phyloP scores from a whole-genome alignment of 2,888 invertebrate genomes.

The Shargacucullia verbasci region DNA sequence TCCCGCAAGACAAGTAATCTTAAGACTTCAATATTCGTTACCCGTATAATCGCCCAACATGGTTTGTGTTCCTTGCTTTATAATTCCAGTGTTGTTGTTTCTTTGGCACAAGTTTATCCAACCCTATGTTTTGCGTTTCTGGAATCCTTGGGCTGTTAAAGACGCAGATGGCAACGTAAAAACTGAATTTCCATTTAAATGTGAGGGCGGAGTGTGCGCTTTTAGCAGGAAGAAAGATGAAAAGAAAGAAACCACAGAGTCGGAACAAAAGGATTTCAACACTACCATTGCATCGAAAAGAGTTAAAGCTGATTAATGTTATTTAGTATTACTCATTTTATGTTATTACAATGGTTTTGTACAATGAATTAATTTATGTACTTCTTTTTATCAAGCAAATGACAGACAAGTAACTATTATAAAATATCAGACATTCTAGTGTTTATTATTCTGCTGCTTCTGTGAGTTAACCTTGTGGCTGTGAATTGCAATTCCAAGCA shows the following conservation, averaged over 20 bases:
- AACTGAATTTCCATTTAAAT: conserved; percentile 90
- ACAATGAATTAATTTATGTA: too few relatives aligned
- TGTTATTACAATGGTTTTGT: too few relatives aligned
- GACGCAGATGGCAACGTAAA: conserved; percentile 89
- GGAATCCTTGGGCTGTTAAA: conserved; percentile 94
- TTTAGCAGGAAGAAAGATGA: conserved; percentile 68
- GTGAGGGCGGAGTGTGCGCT: conserved; percentile 88
- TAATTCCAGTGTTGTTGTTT: conserved; percentile 94
- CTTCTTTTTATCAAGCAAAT: too few relatives aligned
- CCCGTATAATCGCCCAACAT: conserved; percentile 75
- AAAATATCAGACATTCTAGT: too few relatives aligned
- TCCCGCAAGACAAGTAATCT: neutral
- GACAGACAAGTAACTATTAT: too few relatives aligned
- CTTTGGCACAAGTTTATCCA: conserved; percentile 96
- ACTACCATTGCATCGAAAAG: conserved; percentile 44
- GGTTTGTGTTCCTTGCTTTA: conserved; percentile 96
- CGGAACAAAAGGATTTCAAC: conserved; percentile 48
- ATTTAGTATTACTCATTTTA: too few relatives aligned
- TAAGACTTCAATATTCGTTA: conserved; percentile 1
- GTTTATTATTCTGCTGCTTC: too few relatives aligned
- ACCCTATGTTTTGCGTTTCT: conserved; percentile 93
- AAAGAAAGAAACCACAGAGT: conserved; percentile 54
- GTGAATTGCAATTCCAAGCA: neutral
- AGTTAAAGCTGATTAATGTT: conserved; percentile 66
- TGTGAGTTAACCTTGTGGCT: too few relatives aligned